Conservation (phyloP, 2,113 vertebrate species). For the Lampris incognitus region DNA sequence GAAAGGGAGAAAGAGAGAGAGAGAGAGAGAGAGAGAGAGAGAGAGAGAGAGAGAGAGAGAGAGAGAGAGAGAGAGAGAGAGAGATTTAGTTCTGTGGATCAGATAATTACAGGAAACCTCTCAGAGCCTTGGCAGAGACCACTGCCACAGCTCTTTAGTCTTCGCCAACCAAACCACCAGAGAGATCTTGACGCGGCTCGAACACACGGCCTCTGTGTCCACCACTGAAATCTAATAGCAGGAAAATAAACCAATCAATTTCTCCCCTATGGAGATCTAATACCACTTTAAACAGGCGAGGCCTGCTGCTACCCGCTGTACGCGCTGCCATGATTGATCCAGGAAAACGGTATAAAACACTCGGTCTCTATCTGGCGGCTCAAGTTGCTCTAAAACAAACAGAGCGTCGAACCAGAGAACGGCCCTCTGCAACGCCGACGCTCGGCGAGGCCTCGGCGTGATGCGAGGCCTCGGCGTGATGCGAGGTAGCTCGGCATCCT, state of each 20-base stretch:
- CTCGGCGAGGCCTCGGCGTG: no score
- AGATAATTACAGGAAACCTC: slow-evolving; percentile 79
- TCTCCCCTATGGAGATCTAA: slow-evolving; percentile 64
- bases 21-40: no score
- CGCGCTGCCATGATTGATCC: slow-evolving; percentile 49
- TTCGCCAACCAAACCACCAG: slow-evolving; percentile 54
- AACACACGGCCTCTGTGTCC: slow-evolving; percentile 72
- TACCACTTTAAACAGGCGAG: slow-evolving; percentile 75
- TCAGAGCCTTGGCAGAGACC: slow-evolving; percentile 62
- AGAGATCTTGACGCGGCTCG: slow-evolving; percentile 58
- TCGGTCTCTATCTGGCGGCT: slow-evolving; percentile 47
- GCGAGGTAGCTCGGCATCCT: no score
- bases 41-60: no score
- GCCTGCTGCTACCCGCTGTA: slow-evolving; percentile 12
- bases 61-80: no score
- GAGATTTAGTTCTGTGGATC: slow-evolving; percentile 54
- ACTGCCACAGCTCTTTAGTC: slow-evolving; percentile 60
- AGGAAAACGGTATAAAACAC: slow-evolving; percentile 56
- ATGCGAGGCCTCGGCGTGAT: no score
- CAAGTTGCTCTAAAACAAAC: slow-evolving; percentile 72
- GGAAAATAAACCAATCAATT: slow-evolving; percentile 61
- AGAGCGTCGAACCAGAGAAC: slow-evolving; percentile 59
- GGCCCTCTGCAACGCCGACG: slow-evolving; percentile 34
- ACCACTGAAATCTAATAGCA: slow-evolving; percentile 55
- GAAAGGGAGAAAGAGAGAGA: no score